These are phyloP conservation scores for Brachypteracias leptosomus DNA, from an alignment of 2,113 vertebrate species.

Conservation along the genomic window DNA sequence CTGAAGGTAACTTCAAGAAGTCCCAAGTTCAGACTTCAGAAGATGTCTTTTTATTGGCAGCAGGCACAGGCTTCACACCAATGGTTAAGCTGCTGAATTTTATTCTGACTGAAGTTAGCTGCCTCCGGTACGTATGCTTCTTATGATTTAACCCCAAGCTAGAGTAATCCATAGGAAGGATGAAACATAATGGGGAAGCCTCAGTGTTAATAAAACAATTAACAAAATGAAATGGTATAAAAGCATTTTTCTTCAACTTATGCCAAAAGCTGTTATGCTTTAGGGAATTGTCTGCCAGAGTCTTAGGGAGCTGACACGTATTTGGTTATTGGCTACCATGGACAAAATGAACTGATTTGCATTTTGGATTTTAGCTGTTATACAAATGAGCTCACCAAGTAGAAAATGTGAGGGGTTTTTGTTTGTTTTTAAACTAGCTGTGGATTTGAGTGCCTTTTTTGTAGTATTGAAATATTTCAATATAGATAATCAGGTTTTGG, in stretches of 20 bases:
- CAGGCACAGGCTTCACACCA: slow-evolving; percentile 94
- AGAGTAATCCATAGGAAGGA: neutral
- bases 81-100: slow-evolving; percentile 87
- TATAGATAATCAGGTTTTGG: fast-evolving
- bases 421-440: neutral
- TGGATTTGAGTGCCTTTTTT: neutral
- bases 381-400: neutral
- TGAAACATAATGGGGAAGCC: neutral
- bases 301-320: neutral
- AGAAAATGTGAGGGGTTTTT: neutral
- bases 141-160: neutral
- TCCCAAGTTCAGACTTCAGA: slow-evolving; percentile 79
- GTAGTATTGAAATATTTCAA: neutral
- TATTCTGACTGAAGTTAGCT: slow-evolving; percentile 71
- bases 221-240: neutral
- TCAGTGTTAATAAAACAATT: neutral
- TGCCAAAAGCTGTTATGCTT: neutral
- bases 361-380: neutral
- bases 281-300: neutral
- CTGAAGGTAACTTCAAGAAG: slow-evolving; percentile 85
- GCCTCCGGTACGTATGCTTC: slow-evolving; percentile 75
- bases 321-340: neutral
- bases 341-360: neutral
- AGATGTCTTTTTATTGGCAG: slow-evolving; percentile 88
- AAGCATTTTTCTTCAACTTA: neutral